Percentiles rank a stretch among this genome's conserved stretches.
Evolutionary conservation across 2,888 invertebrate species (phyloP).

Genomic region (Agriopis aurantiaria): DNA sequence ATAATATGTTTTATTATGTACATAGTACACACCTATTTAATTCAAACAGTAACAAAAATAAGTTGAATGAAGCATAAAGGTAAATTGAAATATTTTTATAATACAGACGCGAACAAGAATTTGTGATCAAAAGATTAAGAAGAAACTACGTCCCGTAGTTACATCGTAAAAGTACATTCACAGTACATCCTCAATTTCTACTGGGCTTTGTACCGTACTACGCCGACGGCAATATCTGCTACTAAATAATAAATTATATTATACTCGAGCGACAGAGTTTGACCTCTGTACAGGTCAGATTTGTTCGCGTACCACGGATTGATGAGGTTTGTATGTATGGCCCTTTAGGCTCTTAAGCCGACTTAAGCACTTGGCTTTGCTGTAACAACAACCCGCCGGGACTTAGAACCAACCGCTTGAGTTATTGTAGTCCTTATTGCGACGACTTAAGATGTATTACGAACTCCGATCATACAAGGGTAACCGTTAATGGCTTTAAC

Average conservation of each 20-base stretch:
- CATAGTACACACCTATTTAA: background rate
- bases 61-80: background rate
- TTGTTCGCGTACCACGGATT: conserved; percentile 41
- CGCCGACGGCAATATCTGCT: conserved; percentile 25
- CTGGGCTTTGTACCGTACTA: conserved; percentile 13
- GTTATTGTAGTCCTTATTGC: conserved; percentile 40
- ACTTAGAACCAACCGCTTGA: conserved; percentile 32
- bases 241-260: conserved; percentile 44
- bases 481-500: conserved; percentile 35
- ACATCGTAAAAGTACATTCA: conserved; percentile 7
- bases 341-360: conserved; percentile 46
- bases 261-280: conserved; percentile 39
- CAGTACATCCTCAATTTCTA: conserved; percentile 20
- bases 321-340: conserved; percentile 39
- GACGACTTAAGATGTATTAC: conserved; percentile 39
- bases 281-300: conserved; percentile 45
- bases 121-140: background rate
- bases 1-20: no score
- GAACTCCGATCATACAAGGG: conserved; percentile 28
- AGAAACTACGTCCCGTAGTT: background rate
- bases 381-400: conserved; percentile 43
- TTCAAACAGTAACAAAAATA: background rate
- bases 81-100: background rate
- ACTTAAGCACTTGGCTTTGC: conserved; percentile 45
- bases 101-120: background rate